Conservation (phyloP, 2,888 invertebrate genomes). For the Lottia scabra region DNA sequence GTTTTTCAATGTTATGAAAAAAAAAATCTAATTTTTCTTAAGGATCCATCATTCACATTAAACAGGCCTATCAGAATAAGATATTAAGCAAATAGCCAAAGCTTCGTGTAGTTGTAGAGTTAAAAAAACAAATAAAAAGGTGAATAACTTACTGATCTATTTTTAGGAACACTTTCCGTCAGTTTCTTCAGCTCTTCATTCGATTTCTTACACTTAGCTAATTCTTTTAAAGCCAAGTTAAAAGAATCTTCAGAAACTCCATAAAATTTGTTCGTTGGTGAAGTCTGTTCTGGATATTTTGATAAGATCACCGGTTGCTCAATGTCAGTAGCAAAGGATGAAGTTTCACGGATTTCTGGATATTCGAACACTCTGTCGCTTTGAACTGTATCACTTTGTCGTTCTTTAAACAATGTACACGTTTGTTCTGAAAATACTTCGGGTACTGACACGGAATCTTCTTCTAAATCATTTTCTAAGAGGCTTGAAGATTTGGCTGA, state of each 20-base stretch:
- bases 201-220: constrained; percentile 33
- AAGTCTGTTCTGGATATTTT: background rate
- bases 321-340: background rate
- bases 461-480: background rate
- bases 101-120: too few species aligned
- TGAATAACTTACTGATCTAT: background rate
- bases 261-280: background rate
- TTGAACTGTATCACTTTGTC: background rate
- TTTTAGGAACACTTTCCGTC: constrained; percentile 8
- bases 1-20: too few species aligned
- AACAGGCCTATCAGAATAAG: too few species aligned
- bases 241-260: constrained; percentile 36
- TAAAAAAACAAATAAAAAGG: too few species aligned
- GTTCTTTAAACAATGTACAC: background rate
- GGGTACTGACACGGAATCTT: background rate
- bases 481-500: background rate
- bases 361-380: background rate
- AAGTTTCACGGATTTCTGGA: background rate
- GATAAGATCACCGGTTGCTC: background rate
- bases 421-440: background rate
- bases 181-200: constrained; percentile 13
- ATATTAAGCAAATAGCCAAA: too few species aligned
- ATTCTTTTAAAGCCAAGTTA: constrained; percentile 34
- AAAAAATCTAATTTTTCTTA: too few species aligned
- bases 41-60: too few species aligned